phyloP scores from a whole-genome alignment of 1,140 invertebrate species.

The Mylabris phalerata region DNA sequence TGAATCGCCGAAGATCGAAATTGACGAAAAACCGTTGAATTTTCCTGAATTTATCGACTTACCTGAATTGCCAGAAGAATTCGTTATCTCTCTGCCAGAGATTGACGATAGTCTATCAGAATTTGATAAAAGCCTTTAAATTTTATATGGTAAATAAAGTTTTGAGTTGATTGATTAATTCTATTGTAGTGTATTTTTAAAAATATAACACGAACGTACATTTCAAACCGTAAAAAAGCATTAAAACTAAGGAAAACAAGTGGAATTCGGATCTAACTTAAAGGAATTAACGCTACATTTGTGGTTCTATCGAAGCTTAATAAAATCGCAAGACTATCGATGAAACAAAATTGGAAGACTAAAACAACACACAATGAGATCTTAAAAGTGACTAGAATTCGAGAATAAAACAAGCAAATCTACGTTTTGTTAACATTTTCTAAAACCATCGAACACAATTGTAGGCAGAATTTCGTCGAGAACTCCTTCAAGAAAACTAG shows the following conservation, averaged over 20 bases:
- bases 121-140: neutral
- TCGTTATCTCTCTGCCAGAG: neutral
- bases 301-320: too few species aligned
- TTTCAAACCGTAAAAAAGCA: neutral
- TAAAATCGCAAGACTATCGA: too few species aligned
- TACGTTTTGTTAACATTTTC: slow-evolving; percentile 41
- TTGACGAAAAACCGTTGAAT: neutral
- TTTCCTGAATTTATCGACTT: slow-evolving; percentile 10
- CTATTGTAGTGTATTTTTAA: too few species aligned
- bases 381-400: neutral
- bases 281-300: neutral
- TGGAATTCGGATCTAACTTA: neutral
- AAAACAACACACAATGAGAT: slow-evolving; percentile 6
- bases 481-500: slow-evolving; percentile 40
- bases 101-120: slow-evolving; percentile 1
- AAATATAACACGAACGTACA: too few species aligned
- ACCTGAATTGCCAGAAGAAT: neutral
- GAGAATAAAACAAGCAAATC: slow-evolving; percentile 7
- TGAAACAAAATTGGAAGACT: slow-evolving; percentile 6
- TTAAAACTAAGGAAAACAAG: neutral
- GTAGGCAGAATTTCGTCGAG: slow-evolving; percentile 42
- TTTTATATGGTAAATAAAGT: neutral
- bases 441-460: slow-evolving; percentile 42
- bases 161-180: too few species aligned
- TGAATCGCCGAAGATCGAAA: too few species aligned